Evolutionary conservation across 2,113 vertebrate species (phyloP).

Genomic region (human): GRCh38 chrX:154307501-154308000

Average conservation of each 20-base stretch:
- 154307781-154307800: background rate
- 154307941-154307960: background rate
- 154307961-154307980: background rate
- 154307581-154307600: background rate
- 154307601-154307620: background rate
- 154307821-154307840: background rate
- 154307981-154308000: background rate
- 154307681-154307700: background rate
- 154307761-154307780: background rate
- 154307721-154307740: background rate
- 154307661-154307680: background rate
- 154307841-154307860: background rate
- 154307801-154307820: background rate
- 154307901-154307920: background rate
- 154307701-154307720: background rate
- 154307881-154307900: background rate
- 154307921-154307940: background rate
- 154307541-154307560: background rate
- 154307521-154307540: background rate
- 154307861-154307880: background rate
- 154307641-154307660: background rate
- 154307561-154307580: background rate
- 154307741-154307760: background rate
- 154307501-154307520: background rate
- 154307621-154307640: background rate